Percentiles rank a stretch among this genome's conserved stretches.
Conservation (phyloP, 2,888 invertebrate species). For the Caenorhabditis sp. region DNA sequence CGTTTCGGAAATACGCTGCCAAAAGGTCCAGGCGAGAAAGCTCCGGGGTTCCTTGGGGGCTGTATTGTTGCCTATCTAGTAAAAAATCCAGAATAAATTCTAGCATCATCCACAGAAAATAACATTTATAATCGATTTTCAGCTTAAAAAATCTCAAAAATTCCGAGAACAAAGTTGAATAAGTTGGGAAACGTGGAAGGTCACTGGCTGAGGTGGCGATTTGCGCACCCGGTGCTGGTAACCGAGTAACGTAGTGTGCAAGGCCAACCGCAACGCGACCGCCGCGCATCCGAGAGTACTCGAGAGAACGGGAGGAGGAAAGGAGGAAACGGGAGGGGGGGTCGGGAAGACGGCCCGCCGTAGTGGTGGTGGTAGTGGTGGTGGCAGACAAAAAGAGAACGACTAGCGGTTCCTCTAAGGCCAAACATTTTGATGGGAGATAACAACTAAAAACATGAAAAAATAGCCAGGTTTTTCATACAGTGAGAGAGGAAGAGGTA, state of each 20-base stretch:
- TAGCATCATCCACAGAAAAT: not conserved
- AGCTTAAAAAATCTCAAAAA: conserved; percentile 9
- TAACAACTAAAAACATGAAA: conserved; percentile 34
- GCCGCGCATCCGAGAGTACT: conserved; percentile 53
- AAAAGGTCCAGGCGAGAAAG: not conserved
- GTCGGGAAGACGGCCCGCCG: not conserved
- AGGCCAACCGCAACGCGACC: conserved; percentile 52
- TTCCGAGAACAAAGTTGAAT: too few species aligned
- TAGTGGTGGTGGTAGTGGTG: too few species aligned
- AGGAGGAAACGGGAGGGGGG: too few species aligned
- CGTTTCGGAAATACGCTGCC: not conserved
- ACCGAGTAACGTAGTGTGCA: conserved; percentile 38
- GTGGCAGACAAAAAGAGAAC: not conserved
- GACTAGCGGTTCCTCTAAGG: conserved; percentile 11
- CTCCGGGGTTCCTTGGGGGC: conserved; percentile 8
- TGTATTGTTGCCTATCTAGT: not conserved
- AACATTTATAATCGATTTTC: not conserved
- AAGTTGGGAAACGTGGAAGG: not conserved
- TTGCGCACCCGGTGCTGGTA: conserved; percentile 15
- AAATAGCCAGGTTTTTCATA: conserved; percentile 4
- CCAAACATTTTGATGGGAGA: conserved; percentile 46
- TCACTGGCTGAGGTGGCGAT: not conserved
- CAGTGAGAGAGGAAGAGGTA: not conserved
- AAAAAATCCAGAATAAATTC: not conserved
- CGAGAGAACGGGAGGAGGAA: conserved; percentile 19